Base-by-base conservation (phyloP, 2,888 invertebrate genomes). In the Atethmia centrago region DNA sequence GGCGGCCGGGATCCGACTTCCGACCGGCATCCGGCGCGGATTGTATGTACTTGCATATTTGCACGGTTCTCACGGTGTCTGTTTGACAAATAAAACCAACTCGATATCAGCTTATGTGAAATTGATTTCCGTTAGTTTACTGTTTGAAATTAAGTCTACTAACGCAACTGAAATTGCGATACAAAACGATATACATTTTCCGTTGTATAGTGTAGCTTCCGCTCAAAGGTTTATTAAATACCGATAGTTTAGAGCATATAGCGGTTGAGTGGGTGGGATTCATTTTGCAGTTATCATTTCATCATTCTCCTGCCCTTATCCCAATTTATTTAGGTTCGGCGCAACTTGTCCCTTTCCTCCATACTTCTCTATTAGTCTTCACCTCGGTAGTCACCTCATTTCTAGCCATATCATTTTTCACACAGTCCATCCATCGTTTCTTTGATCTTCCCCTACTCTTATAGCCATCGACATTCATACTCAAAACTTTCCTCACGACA, bases 81-180 rank as follows among this genome's bases (percentile, higher is more conserved):
- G 69, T 87, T 85, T 87, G 76, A 80, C 84, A 85, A 88, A 86
- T 86, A 86, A 83, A 85, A 83, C 61, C 74, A 74, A 64, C 64
- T 51, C 55, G 55, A 71, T 72, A 74, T 73, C 49, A 68, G 71
- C 70, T 74, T 53, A 80, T 65, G 62, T 74, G 69, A 45, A 77
- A 75, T 77, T 71, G 55, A 77, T 79, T 75, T 80, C 71, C 70
- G 61, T 74, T 80, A 31, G 55, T 68, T 70, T 47, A 62, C n/a
- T 49, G 45, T 73, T 53, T n/a, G 71, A 28, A 71, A 71, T 68
- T 56, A 74, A 55, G 10, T 21, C 14, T 4, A 25, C n/a, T 59
- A 71, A 53, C 67, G 25, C n/a, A 53, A 77, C 12, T 68, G 28
- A 31, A 64, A 49, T 75, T 65, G 31, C 7, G 10, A 51, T 36